Conservation (phyloP, 2,797 vertebrate species). For the Paguma larvata region DNA sequence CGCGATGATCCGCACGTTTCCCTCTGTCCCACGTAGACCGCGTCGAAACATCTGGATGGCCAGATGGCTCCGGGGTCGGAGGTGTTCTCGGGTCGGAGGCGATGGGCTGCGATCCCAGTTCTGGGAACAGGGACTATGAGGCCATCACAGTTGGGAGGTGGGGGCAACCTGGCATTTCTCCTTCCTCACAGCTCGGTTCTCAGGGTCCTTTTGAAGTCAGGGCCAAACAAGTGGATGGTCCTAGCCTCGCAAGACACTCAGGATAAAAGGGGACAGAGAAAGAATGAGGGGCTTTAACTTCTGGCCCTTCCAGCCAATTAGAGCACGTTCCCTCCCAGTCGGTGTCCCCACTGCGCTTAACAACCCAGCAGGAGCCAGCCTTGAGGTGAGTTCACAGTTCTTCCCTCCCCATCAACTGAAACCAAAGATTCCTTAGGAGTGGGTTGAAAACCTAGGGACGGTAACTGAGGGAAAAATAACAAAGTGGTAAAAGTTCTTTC, state of each 20-base stretch:
- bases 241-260: constrained; percentile 30
- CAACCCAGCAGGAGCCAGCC: constrained; percentile 82
- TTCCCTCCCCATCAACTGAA: constrained; percentile 83
- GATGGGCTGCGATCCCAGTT: background rate
- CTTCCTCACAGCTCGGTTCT: constrained; percentile 58
- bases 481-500: constrained; percentile 82
- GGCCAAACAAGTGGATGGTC: constrained; percentile 58
- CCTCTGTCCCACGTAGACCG: background rate
- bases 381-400: constrained; percentile 79
- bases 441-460: constrained; percentile 76
- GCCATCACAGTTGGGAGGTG: background rate
- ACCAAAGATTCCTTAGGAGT: constrained; percentile 86
- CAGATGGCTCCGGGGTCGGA: background rate
- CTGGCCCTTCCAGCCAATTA: constrained; percentile 81
- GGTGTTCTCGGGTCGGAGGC: background rate
- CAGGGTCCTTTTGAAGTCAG: constrained; percentile 61
- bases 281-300: constrained; percentile 54
- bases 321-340: constrained; percentile 64
- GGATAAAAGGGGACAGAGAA: constrained; percentile 48
- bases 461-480: constrained; percentile 78
- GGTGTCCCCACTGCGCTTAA: constrained; percentile 78
- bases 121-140: background rate
- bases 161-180: constrained; percentile 23
- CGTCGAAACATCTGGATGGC: background rate
- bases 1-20: background rate